Evolutionary conservation across 2,888 invertebrate species (phyloP), one percentile per base, ranked within the genome.

Genomic region (Augiades crinisus): DNA sequence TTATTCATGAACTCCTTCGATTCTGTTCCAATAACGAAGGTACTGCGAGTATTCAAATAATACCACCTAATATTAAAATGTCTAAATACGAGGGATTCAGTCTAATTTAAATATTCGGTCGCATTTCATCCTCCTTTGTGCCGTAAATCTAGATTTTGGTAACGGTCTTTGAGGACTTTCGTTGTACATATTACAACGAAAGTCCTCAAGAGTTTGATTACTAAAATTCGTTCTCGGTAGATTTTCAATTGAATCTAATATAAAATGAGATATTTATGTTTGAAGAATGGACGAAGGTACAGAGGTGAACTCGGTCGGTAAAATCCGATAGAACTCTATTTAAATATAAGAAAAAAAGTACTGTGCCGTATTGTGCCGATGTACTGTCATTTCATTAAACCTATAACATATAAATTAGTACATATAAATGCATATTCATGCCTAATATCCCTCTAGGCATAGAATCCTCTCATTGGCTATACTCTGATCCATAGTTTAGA

Each of bases 61-160:
- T 43, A 31, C 13, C 5, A 5, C 3, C 10, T 19, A 10, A 17
- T 31, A 43, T 31, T 43, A 31, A 31, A 43, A 30, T 31, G 31
- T 31, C 43, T 43, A 19, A 31, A 43, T 43, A 43, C 10, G 10
- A 21, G 31, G 19, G 27, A 16, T n/a, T n/a, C 3, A 16, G 27
- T 10, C 43, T 43, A 31, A 43, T 43, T 43, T 43, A 43, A 17
- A 43, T 43, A 10, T 31, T 43, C 27, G 31, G 30, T 43, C 16
- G 21, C 27, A 27, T n/a, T 27, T 27, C 27, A 27, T 10, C 27
- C 27, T 27, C 10, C n/a, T 27, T 27, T 27, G 10, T 27, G 10
- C 10, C 10, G 10, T n/a, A 10, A 27, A 27, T 27, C 27, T 27
- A 27, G 27, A 27, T 27, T 27, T 8, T 4, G 27, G n/a, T 27